Base-by-base conservation (phyloP, 2,888 invertebrate species). In the Bhutanitis thaidina region DNA sequence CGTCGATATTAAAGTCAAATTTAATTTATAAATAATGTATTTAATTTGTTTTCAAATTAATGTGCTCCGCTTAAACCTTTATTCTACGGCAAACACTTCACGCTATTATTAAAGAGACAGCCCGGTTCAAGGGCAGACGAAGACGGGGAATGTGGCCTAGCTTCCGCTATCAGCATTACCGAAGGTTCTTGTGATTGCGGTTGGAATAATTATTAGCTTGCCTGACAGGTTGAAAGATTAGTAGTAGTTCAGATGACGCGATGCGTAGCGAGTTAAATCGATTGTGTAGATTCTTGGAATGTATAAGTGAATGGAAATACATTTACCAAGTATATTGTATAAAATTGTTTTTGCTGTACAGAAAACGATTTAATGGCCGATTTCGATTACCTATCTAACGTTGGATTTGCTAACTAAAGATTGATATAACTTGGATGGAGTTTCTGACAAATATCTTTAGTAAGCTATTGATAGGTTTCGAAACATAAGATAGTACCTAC, bases 91-190 rank as follows among this genome's bases (percentile, higher is more conserved):
- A 57, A 49, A 53, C 40, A 50, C 43, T 45, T 44, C 51, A 52
- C 58, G 55, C 57, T 65, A 71, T 70, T 71, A 70, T 74, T 60
- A 65, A 64, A 61, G 58, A 67, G 58, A 59, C 12, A 10, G 34
- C 12, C 49, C 68, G 71, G 77, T 82, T 86, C 87, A 86, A 87
- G 85, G 85, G 56, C 86, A 73, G 60, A 54, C 69, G 53, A 54
- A 70, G 67, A 53, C 71, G 65, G 69, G 67, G 80, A 80, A 81
- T 81, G 82, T 71, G 58, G 73, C 58, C 81, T 81, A 81, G 80
- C 78, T 84, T 87, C 87, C 87, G 81, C 68, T 63, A 51, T 38
- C 49, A 47, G 47, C 53, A 58, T 57, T 49, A 54, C 49, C 60
- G 54, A 55, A 60, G 58, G 56, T 55, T 52, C 51, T 39, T 35